phyloP scores from a whole-genome alignment of 2,888 invertebrate genomes.

The Apamea crenata region DNA sequence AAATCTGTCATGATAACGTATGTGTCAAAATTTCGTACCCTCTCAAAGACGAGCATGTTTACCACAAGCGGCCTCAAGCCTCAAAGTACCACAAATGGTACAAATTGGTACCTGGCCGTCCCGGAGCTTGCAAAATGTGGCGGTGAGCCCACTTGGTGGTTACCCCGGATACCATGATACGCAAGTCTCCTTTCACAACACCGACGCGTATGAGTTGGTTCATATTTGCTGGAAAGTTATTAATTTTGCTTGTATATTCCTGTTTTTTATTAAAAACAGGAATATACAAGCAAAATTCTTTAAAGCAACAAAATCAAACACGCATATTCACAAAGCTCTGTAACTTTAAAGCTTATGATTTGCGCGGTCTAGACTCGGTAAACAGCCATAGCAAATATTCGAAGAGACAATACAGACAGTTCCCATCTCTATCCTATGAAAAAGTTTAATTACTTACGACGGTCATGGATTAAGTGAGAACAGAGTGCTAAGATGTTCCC shows the following conservation, averaged over 20 bases:
- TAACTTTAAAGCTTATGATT: conserved; percentile 22
- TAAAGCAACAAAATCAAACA: neutral
- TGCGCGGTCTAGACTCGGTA: conserved; percentile 41
- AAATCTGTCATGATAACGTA: neutral
- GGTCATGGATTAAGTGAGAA: neutral
- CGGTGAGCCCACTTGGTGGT: neutral
- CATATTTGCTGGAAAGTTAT: neutral
- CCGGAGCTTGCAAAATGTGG: neutral
- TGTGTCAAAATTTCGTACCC: neutral
- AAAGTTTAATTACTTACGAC: conserved; percentile 54
- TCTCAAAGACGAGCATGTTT: neutral
- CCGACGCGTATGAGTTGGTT: neutral
- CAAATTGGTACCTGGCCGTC: neutral
- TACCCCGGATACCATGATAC: neutral
- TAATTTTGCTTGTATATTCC: too few relatives aligned
- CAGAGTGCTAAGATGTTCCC: conserved; percentile 5
- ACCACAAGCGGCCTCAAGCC: neutral
- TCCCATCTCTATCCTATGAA: conserved; percentile 35
- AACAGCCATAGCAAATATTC: conserved; percentile 45
- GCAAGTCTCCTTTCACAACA: neutral
- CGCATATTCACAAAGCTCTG: neutral
- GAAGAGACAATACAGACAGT: conserved; percentile 29
- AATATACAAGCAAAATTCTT: neutral
- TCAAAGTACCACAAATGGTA: neutral
- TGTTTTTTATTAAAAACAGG: too few relatives aligned